Conservation (phyloP, 2,113 vertebrate genomes). For the Theristicus caerulescens region DNA sequence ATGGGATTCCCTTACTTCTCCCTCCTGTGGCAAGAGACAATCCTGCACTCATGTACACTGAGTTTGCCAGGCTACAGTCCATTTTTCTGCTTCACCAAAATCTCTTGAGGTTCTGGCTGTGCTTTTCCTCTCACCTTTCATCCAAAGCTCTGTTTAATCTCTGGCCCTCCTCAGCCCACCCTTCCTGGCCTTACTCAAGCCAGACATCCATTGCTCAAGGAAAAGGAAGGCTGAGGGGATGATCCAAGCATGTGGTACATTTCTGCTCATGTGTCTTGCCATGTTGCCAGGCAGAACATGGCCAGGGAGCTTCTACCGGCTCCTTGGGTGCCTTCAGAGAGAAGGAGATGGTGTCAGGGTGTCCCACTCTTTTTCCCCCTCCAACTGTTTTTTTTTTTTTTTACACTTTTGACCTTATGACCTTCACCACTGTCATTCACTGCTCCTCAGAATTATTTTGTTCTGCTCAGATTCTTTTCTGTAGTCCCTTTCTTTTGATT, state of each 20-base stretch:
- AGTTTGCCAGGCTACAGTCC: neutral
- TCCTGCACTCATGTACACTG: neutral
- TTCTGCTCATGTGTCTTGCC: neutral
- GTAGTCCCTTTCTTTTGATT: neutral
- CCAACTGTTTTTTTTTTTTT: fast-evolving
- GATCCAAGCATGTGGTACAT: neutral
- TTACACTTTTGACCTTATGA: neutral
- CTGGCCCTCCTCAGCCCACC: neutral
- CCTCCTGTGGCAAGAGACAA: neutral
- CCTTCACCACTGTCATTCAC: neutral
- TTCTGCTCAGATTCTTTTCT: neutral
- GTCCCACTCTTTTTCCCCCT: neutral
- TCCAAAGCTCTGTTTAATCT: neutral
- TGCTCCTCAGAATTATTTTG: neutral
- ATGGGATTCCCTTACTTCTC: neutral
- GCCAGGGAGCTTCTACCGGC: neutral
- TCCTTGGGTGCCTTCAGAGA: neutral
- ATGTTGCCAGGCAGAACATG: neutral
- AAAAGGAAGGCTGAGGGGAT: neutral
- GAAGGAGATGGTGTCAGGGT: neutral
- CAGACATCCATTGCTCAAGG: neutral
- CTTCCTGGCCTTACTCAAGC: neutral
- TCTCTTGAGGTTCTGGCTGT: neutral
- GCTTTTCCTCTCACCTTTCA: neutral
- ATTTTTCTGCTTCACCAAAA: neutral